Base-by-base conservation (phyloP, 2,888 invertebrate species). In the Pachymerium ferrugineum region DNA sequence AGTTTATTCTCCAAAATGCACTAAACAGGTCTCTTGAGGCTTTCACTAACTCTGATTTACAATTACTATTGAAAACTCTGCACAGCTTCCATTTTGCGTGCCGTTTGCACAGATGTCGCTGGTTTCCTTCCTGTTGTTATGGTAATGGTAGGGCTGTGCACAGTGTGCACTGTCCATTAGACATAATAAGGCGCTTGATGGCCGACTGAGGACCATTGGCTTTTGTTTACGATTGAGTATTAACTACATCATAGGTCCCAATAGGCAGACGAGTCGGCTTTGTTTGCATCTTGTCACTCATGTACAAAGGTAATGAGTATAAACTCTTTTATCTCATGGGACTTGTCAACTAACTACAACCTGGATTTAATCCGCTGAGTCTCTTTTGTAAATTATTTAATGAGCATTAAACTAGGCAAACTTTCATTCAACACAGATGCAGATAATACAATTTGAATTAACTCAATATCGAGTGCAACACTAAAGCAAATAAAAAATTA, bases 161-260 rank as follows among this genome's bases (percentile, higher is more conserved):
- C 62, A 62, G 62, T n/a, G 62, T 28, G 62, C 62, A 62, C 10
- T 62, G 62, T n/a, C 62, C 62, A 62, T 62, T 62, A 62, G 62
- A 62, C 62, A 62, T 62, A 62, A 62, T 62, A 62, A 62, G 62
- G 62, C 62, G 25, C 62, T 62, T 62, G 62, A 62, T 62, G 62
- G 62, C 28, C 62, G 25, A 22, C 62, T 25, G 62, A 62, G 62
- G 62, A 62, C 62, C 62, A 62, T 62, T 62, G 62, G 62, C 28
- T 62, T 5, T 62, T 62, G 62, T 62, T 62, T 62, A 62, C 62
- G 62, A 62, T 25, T 62, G 8, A n/a, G 62, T 62, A 28, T 62
- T 28, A 62, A 62, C 62, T n/a, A 62, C 28, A 62, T 25, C 62
- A 62, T 25, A 62, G 62, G 62, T 62, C 62, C 62, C 62, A 25